Percentiles rank a stretch among this genome's conserved stretches.
phyloP scores from a whole-genome alignment of 2,113 vertebrate species.

The Gasterosteus nipponicus region DNA sequence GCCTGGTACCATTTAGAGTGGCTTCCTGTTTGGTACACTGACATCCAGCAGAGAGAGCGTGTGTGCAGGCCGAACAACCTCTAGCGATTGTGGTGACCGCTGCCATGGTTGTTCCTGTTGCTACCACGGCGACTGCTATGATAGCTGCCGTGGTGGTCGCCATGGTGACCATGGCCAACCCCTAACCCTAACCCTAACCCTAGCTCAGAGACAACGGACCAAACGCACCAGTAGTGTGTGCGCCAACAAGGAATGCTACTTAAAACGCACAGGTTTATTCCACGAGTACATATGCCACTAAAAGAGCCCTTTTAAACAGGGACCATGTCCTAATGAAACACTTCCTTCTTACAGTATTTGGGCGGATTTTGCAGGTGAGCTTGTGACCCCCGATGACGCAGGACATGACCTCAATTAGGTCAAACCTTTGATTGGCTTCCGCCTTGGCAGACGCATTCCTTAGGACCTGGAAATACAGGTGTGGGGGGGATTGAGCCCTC shows the following conservation, averaged over 20 bases:
- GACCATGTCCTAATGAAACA: not conserved
- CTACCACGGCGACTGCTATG: too few relatives aligned
- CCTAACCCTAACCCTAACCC: too few relatives aligned
- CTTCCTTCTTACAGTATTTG: not conserved
- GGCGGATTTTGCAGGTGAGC: conserved; percentile 16
- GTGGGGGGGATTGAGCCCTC: not conserved
- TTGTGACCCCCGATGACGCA: conserved; percentile 39
- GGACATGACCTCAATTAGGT: conserved; percentile 39
- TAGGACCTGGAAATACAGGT: not conserved
- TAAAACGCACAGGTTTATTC: not conserved
- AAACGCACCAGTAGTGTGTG: too few relatives aligned
- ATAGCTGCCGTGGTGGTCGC: too few relatives aligned
- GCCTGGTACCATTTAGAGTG: conserved; percentile 39
- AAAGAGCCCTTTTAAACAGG: not conserved
- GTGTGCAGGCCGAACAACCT: not conserved
- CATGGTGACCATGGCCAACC: too few relatives aligned
- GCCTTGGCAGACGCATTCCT: not conserved
- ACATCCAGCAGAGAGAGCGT: conserved; percentile 6
- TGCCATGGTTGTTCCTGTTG: too few relatives aligned
- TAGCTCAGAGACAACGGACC: not conserved
- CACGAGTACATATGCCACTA: not conserved
- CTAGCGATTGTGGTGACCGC: not conserved
- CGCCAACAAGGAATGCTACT: not conserved
- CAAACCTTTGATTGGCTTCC: conserved; percentile 47
- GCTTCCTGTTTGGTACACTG: conserved; percentile 25